Base-by-base conservation (phyloP, 2,113 vertebrate species). In the Hemicordylus capensis region DNA sequence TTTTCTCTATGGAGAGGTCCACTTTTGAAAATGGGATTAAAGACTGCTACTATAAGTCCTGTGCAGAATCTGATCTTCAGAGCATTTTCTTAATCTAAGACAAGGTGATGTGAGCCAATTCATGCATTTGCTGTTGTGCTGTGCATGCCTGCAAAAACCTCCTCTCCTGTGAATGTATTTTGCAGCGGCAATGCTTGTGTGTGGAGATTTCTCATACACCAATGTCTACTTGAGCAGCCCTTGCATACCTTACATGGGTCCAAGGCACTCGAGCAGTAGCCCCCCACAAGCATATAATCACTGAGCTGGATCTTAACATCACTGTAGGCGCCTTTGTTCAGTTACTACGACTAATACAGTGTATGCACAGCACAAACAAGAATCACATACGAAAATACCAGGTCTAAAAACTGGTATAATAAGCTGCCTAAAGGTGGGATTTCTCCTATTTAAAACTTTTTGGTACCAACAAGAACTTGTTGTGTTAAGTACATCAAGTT, bases 401-500 rank as follows among this genome's bases (percentile, higher is more conserved):
- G 39, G 15, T 4, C 22, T 37, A 12, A 11, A 20, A 85, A 9
- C 63, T 34, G 22, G 22, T 72, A 79, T 48, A 37, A 8, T 5
- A 79, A 70, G 26, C 11, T 73, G 37, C 67, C 69, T 48, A 61
- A 73, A 34, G 42, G 31, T 48, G 42, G 51, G 44, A 15, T 46
- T 78, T 48, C 20, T 64, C 31, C 26, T 34, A 70, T 59, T 78
- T 28, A 70, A 69, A 69, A 69, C n/a, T 46, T 70, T 74, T n/a
- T 46, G 56, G 28, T 9, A 46, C 34, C 56, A 61, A 63, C 69
- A 74, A 67, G 17, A 34, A 12, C 20, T 42, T 48, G 24, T 7
- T 77, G 51, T 59, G 64, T 75, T 85, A 58, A 70, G n/a, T 37
- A 59, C n/a, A 79, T 61, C 31, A 85, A 37, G 37, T 59, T 72